Evolutionary conservation across 2,888 invertebrate genomes (phyloP).

Genomic region (Ariolimax columbianus): DNA sequence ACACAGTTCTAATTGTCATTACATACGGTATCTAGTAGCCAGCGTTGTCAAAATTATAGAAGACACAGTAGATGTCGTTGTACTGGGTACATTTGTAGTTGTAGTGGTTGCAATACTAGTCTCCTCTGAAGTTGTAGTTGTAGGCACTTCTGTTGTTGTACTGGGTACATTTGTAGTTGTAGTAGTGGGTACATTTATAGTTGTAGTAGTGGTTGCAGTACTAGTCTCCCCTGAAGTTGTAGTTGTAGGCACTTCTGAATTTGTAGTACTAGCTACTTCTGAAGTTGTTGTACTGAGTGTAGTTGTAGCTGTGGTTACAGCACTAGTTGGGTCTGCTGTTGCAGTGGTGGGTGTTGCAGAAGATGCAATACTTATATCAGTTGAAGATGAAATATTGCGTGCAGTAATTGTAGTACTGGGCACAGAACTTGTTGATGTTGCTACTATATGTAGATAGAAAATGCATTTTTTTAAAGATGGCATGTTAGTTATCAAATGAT

Average conservation of each 20-base stretch:
- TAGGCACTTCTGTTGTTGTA: not conserved
- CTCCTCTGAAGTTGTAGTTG: not conserved
- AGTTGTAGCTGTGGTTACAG: not conserved
- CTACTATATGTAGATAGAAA: no score
- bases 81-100: not conserved
- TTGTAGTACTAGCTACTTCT: not conserved
- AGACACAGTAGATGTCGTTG: not conserved
- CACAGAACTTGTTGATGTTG: no score
- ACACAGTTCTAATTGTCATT: not conserved
- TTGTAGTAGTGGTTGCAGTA: not conserved
- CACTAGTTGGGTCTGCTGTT: not conserved
- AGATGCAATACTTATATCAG: constrained; percentile 4
- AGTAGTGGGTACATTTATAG: not conserved
- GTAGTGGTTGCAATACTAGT: not conserved
- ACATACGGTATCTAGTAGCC: not conserved
- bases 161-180: not conserved
- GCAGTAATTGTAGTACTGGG: constrained; percentile 5
- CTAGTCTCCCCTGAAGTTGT: not conserved
- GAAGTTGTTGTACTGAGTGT: not conserved
- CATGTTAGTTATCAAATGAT: no score
- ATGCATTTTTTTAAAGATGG: no score
- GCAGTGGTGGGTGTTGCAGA: not conserved
- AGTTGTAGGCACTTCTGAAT: not conserved
- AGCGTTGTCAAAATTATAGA: no score
- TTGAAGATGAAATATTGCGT: not conserved